These are phyloP conservation scores for Ageneiosus marmoratus DNA, from an alignment of 2,113 vertebrate species.

Conservation along the genomic window DNA sequence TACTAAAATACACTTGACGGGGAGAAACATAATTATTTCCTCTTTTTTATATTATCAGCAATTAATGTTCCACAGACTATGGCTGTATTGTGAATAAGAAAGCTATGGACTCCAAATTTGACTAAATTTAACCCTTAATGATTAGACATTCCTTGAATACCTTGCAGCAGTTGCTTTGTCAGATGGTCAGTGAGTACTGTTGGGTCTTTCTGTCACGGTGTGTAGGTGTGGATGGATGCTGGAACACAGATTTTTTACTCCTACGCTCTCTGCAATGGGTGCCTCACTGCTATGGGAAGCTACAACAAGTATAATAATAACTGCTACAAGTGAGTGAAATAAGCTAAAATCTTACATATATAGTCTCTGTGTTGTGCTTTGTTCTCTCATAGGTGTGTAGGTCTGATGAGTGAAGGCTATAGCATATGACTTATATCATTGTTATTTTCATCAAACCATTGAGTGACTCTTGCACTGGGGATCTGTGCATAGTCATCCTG, in stretches of 20 bases:
- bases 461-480: too few species aligned
- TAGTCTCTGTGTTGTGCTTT: too few species aligned
- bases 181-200: conserved; percentile 5
- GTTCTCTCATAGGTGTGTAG: too few species aligned
- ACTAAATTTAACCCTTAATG: not conserved
- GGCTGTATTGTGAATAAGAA: not conserved
- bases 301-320: conserved; percentile 81
- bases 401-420: too few species aligned
- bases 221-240: conserved; percentile 82
- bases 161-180: not conserved
- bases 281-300: conserved; percentile 76
- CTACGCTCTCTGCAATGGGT: conserved; percentile 77
- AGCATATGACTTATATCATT: too few species aligned
- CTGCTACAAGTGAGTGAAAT: conserved; percentile 76
- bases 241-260: conserved; percentile 82
- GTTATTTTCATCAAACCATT: too few species aligned
- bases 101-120: not conserved
- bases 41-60: not conserved
- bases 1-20: not conserved
- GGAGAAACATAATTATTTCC: not conserved
- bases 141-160: not conserved
- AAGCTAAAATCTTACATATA: not conserved
- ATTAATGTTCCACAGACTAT: not conserved
- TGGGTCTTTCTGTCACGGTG: conserved; percentile 29
- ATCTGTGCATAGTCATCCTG: too few species aligned